Conservation (phyloP, 2,888 invertebrate genomes). For the Epiblema foenella region DNA sequence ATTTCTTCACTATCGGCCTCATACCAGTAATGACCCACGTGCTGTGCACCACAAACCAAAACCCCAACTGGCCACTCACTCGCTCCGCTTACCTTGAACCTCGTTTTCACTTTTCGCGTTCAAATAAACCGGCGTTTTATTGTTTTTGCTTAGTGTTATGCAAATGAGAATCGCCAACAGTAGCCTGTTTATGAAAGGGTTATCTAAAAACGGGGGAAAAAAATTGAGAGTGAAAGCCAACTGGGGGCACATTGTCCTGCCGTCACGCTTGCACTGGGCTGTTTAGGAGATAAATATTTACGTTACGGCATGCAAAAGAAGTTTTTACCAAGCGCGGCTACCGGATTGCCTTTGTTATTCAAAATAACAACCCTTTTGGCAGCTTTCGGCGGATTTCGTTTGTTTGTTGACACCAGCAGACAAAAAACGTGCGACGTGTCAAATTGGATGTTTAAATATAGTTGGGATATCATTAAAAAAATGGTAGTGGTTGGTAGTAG, state of each 20-base stretch:
- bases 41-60: constrained; percentile 70
- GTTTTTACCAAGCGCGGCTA: constrained; percentile 74
- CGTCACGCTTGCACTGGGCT: constrained; percentile 73
- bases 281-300: constrained; percentile 81
- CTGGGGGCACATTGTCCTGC: constrained; percentile 73
- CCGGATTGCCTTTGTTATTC: constrained; percentile 79
- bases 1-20: constrained; percentile 28
- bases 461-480: constrained; percentile 32
- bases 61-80: constrained; percentile 66
- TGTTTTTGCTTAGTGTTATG: constrained; percentile 77
- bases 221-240: constrained; percentile 81
- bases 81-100: constrained; percentile 68
- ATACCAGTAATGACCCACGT: constrained; percentile 60
- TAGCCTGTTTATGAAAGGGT: constrained; percentile 77
- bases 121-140: constrained; percentile 74
- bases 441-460: constrained; percentile 56
- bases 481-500: background rate
- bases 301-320: constrained; percentile 79
- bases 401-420: constrained; percentile 62
- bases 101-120: constrained; percentile 81
- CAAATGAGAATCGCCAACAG: constrained; percentile 75
- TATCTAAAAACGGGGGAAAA: constrained; percentile 72
- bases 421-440: constrained; percentile 58
- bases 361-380: constrained; percentile 75
- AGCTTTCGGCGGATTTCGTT: constrained; percentile 66